Percentiles rank a stretch among this genome's conserved stretches.
These are phyloP conservation scores for Anastatus disparis DNA, from an alignment of 1,140 invertebrate genomes.

Conservation along the genomic window DNA sequence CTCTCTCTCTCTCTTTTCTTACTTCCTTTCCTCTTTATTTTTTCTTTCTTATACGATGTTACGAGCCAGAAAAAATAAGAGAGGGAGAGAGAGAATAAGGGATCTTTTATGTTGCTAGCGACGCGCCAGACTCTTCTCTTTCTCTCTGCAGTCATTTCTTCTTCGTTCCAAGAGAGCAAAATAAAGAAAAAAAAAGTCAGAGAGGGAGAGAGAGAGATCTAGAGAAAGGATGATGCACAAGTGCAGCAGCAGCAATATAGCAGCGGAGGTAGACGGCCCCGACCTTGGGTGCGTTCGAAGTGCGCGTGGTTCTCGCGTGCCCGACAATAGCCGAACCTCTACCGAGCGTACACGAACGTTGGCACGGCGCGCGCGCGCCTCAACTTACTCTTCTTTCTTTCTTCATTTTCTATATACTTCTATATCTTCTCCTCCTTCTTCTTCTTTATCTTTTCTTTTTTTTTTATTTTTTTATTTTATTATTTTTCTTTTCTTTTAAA, in stretches of 20 bases:
- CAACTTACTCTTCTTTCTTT: constrained; percentile 18
- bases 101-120: constrained; percentile 21
- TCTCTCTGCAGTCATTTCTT: neutral
- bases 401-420: too few relatives aligned
- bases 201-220: neutral
- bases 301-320: constrained; percentile 68
- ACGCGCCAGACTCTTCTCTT: constrained; percentile 9
- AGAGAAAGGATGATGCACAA: constrained; percentile 22
- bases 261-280: constrained; percentile 59
- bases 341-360: constrained; percentile 53
- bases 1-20: constrained; percentile 25
- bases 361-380: constrained; percentile 34
- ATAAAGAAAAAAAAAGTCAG: neutral
- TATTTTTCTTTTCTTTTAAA: constrained; percentile 18
- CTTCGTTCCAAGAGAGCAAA: neutral
- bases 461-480: too few relatives aligned
- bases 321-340: constrained; percentile 56
- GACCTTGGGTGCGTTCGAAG: constrained; percentile 61
- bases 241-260: constrained; percentile 37
- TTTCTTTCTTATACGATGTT: too few relatives aligned
- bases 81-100: neutral
- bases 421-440: too few relatives aligned
- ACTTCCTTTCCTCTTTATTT: neutral
- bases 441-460: too few relatives aligned
- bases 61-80: too few relatives aligned